These are phyloP conservation scores for Pandemis cinnamomeana DNA, from an alignment of 2,888 invertebrate genomes.

Conservation along the genomic window DNA sequence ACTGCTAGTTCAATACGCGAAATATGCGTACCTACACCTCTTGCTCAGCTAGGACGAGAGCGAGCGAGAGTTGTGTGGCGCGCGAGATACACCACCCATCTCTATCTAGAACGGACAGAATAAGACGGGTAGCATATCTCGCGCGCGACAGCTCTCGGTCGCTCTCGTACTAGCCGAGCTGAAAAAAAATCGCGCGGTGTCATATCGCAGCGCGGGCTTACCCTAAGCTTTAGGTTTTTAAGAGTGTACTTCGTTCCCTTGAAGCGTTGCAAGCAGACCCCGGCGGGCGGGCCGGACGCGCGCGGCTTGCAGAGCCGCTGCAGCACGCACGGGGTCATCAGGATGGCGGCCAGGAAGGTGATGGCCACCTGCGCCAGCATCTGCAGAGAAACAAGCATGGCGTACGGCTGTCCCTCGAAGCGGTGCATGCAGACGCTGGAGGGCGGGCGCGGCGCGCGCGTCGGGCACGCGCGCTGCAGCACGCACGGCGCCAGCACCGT, in stretches of 20 bases:
- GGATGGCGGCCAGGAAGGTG: conserved; percentile 39
- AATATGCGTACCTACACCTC: too few relatives aligned
- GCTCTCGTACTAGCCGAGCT: too few relatives aligned
- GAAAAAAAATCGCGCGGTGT: too few relatives aligned
- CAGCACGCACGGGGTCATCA: conserved; percentile 69
- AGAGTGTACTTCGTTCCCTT: conserved; percentile 22
- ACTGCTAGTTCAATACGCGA: too few relatives aligned
- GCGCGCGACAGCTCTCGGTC: too few relatives aligned
- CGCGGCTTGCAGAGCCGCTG: conserved; percentile 62
- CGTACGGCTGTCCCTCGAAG: conserved; percentile 43
- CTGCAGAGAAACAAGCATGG: neutral
- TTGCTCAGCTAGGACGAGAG: too few relatives aligned
- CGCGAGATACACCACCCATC: too few relatives aligned
- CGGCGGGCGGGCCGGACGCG: conserved; percentile 56
- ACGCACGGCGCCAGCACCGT: conserved; percentile 68
- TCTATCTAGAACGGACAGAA: too few relatives aligned
- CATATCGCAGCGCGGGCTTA: neutral
- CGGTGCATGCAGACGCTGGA: conserved; percentile 75
- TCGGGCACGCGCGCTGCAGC: conserved; percentile 66
- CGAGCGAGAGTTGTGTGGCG: too few relatives aligned
- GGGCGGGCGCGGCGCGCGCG: conserved; percentile 52
- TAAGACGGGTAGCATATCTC: too few relatives aligned
- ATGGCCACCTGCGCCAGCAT: conserved; percentile 51
- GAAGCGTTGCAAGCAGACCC: conserved; percentile 73
- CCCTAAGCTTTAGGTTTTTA: neutral